Conservation (phyloP, 2,113 vertebrate genomes). For the Dermatemys mawii region DNA sequence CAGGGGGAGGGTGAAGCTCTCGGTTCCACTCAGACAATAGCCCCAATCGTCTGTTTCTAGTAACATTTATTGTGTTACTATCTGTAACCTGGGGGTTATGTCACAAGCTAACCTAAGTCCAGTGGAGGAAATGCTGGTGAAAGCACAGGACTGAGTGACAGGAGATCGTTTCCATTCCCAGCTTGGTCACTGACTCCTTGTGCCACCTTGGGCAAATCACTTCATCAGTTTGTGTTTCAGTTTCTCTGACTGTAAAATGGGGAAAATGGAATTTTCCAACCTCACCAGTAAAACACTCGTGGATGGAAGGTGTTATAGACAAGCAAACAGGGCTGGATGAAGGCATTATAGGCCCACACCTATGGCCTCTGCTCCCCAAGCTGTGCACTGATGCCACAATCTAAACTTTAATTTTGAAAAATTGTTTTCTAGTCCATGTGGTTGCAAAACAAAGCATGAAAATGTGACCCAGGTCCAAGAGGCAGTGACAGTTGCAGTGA, state of each 20-base stretch:
- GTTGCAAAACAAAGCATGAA: slow-evolving; percentile 39
- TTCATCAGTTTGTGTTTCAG: neutral
- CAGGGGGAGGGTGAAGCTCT: neutral
- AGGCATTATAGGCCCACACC: slow-evolving; percentile 22
- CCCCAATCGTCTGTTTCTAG: neutral
- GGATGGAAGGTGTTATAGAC: neutral
- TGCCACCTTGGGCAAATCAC: neutral
- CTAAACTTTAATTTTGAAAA: neutral
- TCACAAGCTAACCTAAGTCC: neutral
- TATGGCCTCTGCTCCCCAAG: slow-evolving; percentile 27
- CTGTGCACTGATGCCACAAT: slow-evolving; percentile 15
- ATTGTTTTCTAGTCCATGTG: neutral
- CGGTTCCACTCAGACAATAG: neutral
- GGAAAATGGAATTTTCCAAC: neutral
- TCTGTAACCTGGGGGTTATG: no score
- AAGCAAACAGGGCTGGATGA: slow-evolving; percentile 24
- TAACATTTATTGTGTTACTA: neutral
- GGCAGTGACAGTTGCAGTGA: neutral
- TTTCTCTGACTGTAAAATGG: neutral
- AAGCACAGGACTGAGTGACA: neutral
- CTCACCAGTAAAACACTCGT: neutral
- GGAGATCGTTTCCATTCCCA: slow-evolving; percentile 14
- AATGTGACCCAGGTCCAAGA: neutral
- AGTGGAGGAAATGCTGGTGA: neutral
- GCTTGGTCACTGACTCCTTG: neutral